phyloP scores from a whole-genome alignment of 2,113 vertebrate genomes.

The Leuciscus idus region DNA sequence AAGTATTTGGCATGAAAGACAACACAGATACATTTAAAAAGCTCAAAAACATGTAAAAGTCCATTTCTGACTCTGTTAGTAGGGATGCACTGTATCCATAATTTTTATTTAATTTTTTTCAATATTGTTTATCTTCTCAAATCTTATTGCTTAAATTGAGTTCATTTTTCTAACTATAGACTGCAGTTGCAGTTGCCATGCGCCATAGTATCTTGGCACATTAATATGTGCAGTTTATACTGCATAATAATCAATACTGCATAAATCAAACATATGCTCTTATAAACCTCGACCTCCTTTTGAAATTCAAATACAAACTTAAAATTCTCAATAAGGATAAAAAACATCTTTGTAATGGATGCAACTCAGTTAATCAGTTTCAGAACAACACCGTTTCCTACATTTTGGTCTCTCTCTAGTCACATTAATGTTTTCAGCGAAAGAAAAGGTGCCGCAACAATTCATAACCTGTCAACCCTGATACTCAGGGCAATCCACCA shows the following conservation, averaged over 20 bases:
- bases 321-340: background rate
- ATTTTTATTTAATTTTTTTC: background rate
- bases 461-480: slow-evolving; percentile 56
- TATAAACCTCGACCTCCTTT: background rate
- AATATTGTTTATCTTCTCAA: background rate
- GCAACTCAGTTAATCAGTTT: slow-evolving; percentile 1
- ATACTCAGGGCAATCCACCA: slow-evolving; percentile 55
- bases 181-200: slow-evolving; percentile 2
- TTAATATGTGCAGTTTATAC: background rate
- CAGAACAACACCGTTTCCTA: background rate
- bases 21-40: too few relatives aligned
- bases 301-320: slow-evolving; percentile 6
- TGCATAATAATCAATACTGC: background rate
- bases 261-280: slow-evolving; percentile 5
- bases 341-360: background rate
- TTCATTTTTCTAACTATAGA: background rate
- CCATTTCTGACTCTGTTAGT: background rate
- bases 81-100: background rate
- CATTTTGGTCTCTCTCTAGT: slow-evolving; percentile 11
- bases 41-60: background rate
- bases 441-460: slow-evolving; percentile 28
- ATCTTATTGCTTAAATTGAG: background rate
- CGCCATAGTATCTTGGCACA: background rate
- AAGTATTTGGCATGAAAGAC: too few relatives aligned
- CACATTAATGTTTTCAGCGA: slow-evolving; percentile 31